Percentiles rank a stretch among this genome's conserved stretches.
phyloP scores from a whole-genome alignment of 2,113 vertebrate species.

The Oxygymnocypris stewartii region DNA sequence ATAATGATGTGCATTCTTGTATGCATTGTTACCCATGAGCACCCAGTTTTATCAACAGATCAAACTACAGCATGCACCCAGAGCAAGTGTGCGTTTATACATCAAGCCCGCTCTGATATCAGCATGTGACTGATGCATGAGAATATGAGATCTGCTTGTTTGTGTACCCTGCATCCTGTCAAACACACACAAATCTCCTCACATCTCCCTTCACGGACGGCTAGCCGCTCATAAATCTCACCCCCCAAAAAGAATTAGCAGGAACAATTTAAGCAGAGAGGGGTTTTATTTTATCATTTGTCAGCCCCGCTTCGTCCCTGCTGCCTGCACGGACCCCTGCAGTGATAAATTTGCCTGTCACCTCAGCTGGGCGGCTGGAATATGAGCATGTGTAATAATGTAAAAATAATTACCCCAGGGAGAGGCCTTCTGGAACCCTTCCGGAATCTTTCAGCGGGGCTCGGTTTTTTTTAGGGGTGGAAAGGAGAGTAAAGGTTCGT shows the following conservation, averaged over 20 bases:
- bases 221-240: conserved; percentile 81
- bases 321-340: conserved; percentile 61
- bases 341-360: conserved; percentile 84
- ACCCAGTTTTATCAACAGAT: not conserved
- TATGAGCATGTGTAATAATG: conserved; percentile 84
- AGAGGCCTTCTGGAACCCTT: conserved; percentile 59
- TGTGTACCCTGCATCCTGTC: conserved; percentile 63
- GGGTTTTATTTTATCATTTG: conserved; percentile 84
- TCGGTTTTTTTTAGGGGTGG: conserved; percentile 48
- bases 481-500: conserved; percentile 57
- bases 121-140: conserved; percentile 64
- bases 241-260: conserved; percentile 76
- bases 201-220: conserved; percentile 71
- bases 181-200: conserved; percentile 63
- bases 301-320: conserved; percentile 60
- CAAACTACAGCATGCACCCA: not conserved
- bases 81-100: conserved; percentile 29
- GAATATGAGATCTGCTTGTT: conserved; percentile 66
- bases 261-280: conserved; percentile 83
- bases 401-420: conserved; percentile 85
- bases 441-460: conserved; percentile 59
- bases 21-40: not conserved
- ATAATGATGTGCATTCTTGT: not conserved
- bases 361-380: conserved; percentile 74
- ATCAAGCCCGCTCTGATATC: conserved; percentile 53